A percentile compares a stretch with the other conserved stretches of the same genome.
Conservation (phyloP, 2,888 invertebrate species). For the Therioaphis trifolii region DNA sequence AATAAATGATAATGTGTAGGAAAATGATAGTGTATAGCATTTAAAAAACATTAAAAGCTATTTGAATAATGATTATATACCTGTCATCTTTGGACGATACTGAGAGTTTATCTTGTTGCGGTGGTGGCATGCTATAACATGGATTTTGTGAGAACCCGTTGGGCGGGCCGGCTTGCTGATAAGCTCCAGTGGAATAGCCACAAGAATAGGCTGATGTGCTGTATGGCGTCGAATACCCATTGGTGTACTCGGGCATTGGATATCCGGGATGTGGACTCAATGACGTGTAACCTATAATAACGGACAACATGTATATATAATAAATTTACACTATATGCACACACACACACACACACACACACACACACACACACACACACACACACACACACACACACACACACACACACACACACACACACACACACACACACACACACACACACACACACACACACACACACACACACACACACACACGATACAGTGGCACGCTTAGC, state of each 20-base stretch:
- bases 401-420: too few species aligned
- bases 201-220: conserved; percentile 74
- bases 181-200: conserved; percentile 72
- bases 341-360: too few species aligned
- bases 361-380: too few species aligned
- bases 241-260: conserved; percentile 70
- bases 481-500: too few species aligned
- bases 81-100: conserved; percentile 82
- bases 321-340: too few species aligned
- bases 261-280: conserved; percentile 83
- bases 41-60: too few species aligned
- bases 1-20: too few species aligned
- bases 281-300: conserved; percentile 78
- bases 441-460: too few species aligned
- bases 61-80: conserved; percentile 73
- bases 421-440: too few species aligned
- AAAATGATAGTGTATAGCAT: too few species aligned
- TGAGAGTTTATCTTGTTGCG: conserved; percentile 73
- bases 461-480: too few species aligned
- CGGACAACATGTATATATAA: background rate
- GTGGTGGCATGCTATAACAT: conserved; percentile 88
- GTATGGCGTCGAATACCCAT: conserved; percentile 83
- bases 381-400: too few species aligned
- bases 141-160: conserved; percentile 73
- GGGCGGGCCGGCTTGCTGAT: conserved; percentile 73